These are phyloP conservation scores for Holothuria glaberrima DNA, from an alignment of 35 echinoderm and acorn worm species.

Conservation along the genomic window DNA sequence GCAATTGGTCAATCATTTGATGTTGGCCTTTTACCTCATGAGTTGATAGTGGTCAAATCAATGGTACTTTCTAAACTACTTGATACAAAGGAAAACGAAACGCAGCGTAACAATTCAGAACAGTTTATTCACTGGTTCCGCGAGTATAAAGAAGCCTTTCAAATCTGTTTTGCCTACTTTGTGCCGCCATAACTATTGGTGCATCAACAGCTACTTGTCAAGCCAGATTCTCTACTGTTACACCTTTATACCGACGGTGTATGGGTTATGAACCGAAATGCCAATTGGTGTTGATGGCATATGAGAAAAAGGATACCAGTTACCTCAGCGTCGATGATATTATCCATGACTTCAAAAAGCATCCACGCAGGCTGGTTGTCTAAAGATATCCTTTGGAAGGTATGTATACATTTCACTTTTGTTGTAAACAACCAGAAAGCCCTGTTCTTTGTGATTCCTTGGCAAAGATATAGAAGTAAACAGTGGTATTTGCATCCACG, in stretches of 20 bases:
- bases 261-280: slow-evolving; percentile 6
- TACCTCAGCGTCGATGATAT: not conserved
- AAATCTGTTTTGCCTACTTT: not conserved
- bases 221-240: not conserved
- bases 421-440: too few relatives aligned
- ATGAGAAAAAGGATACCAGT: slow-evolving; percentile 12
- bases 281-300: slow-evolving; percentile 13
- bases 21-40: too few relatives aligned
- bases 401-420: not conserved
- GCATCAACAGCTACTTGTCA: not conserved
- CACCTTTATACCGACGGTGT: slow-evolving; percentile 23
- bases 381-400: too few relatives aligned
- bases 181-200: not conserved
- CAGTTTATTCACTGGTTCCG: not conserved
- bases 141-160: slow-evolving; percentile 11
- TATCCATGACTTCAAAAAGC: slow-evolving; percentile 3
- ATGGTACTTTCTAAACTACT: too few relatives aligned
- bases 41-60: too few relatives aligned
- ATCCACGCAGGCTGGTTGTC: slow-evolving; percentile 10
- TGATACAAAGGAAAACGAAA: too few relatives aligned
- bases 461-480: too few relatives aligned
- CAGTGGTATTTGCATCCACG: too few relatives aligned
- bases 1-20: too few relatives aligned
- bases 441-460: too few relatives aligned
- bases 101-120: too few relatives aligned